phyloP scores from a whole-genome alignment of 2,888 invertebrate genomes.

The Tetrapedia diversipes region DNA sequence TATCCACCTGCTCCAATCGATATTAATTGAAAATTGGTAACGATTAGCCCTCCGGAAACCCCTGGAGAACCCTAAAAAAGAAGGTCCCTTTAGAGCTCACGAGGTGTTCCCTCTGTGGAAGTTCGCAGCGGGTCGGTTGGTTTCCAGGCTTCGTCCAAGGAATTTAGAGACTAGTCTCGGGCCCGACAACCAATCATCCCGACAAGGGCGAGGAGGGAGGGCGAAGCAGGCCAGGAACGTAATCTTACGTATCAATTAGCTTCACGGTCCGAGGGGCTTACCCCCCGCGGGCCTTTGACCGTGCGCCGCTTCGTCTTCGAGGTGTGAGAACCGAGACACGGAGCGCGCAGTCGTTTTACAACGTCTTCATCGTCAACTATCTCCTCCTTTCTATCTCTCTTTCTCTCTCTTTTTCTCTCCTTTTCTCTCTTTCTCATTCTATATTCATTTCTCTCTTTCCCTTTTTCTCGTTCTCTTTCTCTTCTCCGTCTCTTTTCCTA shows the following conservation, averaged over 20 bases:
- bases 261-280: conserved; percentile 81
- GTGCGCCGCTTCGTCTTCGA: conserved; percentile 79
- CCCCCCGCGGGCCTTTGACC: conserved; percentile 83
- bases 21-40: too few species aligned
- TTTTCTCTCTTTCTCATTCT: not conserved
- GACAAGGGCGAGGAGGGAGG: conserved; percentile 57
- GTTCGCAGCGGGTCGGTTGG: conserved; percentile 19
- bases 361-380: conserved; percentile 77
- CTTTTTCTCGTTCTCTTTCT: too few species aligned
- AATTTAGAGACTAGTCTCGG: conserved; percentile 78
- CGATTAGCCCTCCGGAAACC: too few species aligned
- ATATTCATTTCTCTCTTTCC: too few species aligned
- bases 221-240: conserved; percentile 75
- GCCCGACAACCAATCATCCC: conserved; percentile 79
- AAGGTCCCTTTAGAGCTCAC: not conserved
- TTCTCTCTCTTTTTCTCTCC: not conserved
- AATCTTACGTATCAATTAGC: conserved; percentile 83
- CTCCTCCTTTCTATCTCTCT: conserved; percentile 38
- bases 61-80: too few species aligned
- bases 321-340: conserved; percentile 81
- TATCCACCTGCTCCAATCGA: too few species aligned
- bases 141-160: conserved; percentile 68
- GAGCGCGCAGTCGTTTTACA: conserved; percentile 77
- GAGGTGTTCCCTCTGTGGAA: too few species aligned
- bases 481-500: too few species aligned